A percentile compares a stretch with the other conserved stretches of the same genome.
Conservation (phyloP, 2,797 vertebrate species). For the Chromobotia macracanthus region DNA sequence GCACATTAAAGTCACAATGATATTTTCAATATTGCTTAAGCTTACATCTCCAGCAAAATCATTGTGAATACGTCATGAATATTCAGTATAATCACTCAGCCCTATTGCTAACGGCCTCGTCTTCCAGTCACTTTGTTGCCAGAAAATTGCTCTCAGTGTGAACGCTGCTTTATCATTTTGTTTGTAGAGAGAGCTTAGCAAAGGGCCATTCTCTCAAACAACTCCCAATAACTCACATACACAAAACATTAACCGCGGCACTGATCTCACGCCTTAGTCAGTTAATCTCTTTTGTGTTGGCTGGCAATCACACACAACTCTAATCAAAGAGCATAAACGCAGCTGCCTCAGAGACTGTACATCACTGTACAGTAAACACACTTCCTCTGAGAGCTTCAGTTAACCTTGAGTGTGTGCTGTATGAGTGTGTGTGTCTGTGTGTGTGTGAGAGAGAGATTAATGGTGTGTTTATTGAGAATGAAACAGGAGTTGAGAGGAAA, state of each 20-base stretch:
- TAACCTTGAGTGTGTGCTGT: neutral
- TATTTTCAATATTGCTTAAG: neutral
- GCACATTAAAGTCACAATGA: neutral
- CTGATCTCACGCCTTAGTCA: slow-evolving; percentile 5
- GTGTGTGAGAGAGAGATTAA: neutral
- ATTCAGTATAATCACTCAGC: neutral
- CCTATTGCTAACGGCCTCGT: neutral
- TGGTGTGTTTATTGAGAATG: slow-evolving; percentile 15
- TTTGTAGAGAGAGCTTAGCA: neutral
- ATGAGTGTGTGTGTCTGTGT: neutral
- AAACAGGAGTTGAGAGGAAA: slow-evolving; percentile 10
- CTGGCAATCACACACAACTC: slow-evolving; percentile 4
- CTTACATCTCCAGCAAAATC: neutral
- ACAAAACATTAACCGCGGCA: neutral
- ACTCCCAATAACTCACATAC: neutral
- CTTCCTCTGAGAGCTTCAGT: neutral
- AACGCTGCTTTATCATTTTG: neutral
- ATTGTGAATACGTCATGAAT: neutral
- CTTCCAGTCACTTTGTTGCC: neutral
- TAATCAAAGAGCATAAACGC: slow-evolving; percentile 15
- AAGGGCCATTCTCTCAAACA: neutral
- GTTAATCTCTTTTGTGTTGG: slow-evolving; percentile 5
- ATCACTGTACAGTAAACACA: neutral
- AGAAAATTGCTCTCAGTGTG: slow-evolving; percentile 2
- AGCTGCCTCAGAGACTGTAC: slow-evolving; percentile 9